These are phyloP conservation scores for Heteromurus nitidus DNA, from an alignment of 2,888 invertebrate species.

Conservation along the genomic window DNA sequence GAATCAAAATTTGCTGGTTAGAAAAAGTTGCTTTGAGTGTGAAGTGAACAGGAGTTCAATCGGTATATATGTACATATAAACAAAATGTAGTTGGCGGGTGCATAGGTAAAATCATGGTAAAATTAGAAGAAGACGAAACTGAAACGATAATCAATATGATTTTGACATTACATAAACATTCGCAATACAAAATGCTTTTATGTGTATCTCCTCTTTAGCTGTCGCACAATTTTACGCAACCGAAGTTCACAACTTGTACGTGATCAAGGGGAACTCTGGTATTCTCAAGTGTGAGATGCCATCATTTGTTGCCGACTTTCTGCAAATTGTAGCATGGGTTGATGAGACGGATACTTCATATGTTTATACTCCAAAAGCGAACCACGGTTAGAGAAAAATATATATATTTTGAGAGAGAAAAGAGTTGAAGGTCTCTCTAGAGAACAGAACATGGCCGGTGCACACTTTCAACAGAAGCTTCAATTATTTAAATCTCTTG, in stretches of 20 bases:
- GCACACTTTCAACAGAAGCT: background rate
- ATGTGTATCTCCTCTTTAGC: constrained; percentile 78
- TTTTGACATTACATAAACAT: background rate
- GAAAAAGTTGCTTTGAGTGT: constrained; percentile 21
- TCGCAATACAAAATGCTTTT: background rate
- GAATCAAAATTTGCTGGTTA: constrained; percentile 58
- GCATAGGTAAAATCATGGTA: constrained; percentile 6
- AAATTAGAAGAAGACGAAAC: no score
- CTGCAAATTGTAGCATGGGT: constrained; percentile 76
- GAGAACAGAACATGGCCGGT: constrained; percentile 47
- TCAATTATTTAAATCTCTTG: background rate
- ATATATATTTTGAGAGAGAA: no score
- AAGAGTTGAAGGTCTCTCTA: background rate
- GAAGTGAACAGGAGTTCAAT: constrained; percentile 15
- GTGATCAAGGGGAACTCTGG: constrained; percentile 76
- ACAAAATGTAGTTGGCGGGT: constrained; percentile 25
- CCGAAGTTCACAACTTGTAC: constrained; percentile 89
- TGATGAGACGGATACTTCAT: constrained; percentile 76
- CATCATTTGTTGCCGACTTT: constrained; percentile 77
- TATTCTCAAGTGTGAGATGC: constrained; percentile 77
- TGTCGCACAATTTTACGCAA: constrained; percentile 91
- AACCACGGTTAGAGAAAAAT: constrained; percentile 58
- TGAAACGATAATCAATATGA: background rate
- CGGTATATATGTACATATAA: no score
- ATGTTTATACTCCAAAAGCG: constrained; percentile 63